These are phyloP conservation scores for Drosophila gunungcola DNA, from an alignment of 1,140 invertebrate genomes.

Conservation along the genomic window DNA sequence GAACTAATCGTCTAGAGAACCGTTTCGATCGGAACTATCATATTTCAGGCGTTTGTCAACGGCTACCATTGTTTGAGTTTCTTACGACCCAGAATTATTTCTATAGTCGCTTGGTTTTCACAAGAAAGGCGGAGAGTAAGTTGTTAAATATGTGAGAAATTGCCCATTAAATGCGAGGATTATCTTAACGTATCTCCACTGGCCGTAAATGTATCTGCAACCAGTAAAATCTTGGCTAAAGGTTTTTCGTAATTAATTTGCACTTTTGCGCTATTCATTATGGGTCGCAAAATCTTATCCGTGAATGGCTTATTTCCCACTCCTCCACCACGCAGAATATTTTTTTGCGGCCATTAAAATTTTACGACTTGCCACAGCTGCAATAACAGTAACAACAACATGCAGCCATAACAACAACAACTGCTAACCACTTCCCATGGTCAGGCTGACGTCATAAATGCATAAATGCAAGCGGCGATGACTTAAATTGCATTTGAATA, in stretches of 20 bases:
- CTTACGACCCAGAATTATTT: slow-evolving; percentile 28
- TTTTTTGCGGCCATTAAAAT: slow-evolving; percentile 41
- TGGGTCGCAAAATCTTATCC: slow-evolving; percentile 38
- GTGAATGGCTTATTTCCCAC: slow-evolving; percentile 44
- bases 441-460: slow-evolving; percentile 74
- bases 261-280: slow-evolving; percentile 44
- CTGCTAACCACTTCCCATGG: slow-evolving; percentile 67
- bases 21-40: slow-evolving; percentile 57
- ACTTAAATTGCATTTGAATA: slow-evolving; percentile 82
- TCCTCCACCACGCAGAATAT: slow-evolving; percentile 21
- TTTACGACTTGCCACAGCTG: slow-evolving; percentile 55
- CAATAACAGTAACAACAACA: slow-evolving; percentile 45
- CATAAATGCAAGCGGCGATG: slow-evolving; percentile 70
- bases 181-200: slow-evolving; percentile 7
- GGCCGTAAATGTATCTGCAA: slow-evolving; percentile 12
- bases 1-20: slow-evolving; percentile 43
- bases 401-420: slow-evolving; percentile 15
- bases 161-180: slow-evolving; percentile 14
- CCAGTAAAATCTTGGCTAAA: slow-evolving; percentile 8
- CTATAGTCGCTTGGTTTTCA: slow-evolving; percentile 5
- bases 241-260: slow-evolving; percentile 49
- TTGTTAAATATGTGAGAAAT: slow-evolving; percentile 50
- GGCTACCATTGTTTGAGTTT: slow-evolving; percentile 60
- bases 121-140: neutral
- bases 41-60: slow-evolving; percentile 73